These are phyloP conservation scores for Hypomecis atomaria DNA, from an alignment of 2,888 invertebrate genomes.

Conservation along the genomic window DNA sequence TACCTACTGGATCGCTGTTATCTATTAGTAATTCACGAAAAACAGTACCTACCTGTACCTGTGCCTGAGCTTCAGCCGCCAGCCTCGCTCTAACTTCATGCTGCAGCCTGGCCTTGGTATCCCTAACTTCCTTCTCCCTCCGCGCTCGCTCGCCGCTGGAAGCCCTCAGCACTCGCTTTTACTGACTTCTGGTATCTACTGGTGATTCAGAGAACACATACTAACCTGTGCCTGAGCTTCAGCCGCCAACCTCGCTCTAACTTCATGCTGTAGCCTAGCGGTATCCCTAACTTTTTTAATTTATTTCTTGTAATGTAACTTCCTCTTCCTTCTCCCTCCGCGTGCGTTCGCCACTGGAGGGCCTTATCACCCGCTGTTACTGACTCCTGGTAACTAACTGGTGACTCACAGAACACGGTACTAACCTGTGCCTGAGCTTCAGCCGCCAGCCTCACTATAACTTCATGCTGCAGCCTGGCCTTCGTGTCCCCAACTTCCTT, in stretches of 20 bases:
- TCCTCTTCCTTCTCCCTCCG: slow-evolving; percentile 84
- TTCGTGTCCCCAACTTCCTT: slow-evolving; percentile 85
- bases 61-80: slow-evolving; percentile 84
- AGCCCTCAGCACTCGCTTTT: slow-evolving; percentile 88
- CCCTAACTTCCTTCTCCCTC: slow-evolving; percentile 84
- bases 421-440: slow-evolving; percentile 83
- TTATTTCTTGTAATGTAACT: too few species aligned
- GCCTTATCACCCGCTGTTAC: slow-evolving; percentile 88
- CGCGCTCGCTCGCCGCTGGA: slow-evolving; percentile 86
- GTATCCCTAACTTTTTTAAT: slow-evolving; percentile 86
- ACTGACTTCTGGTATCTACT: slow-evolving; percentile 70
- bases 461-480: slow-evolving; percentile 87
- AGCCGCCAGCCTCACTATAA: slow-evolving; percentile 85
- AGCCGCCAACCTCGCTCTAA: slow-evolving; percentile 85
- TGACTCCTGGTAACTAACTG: slow-evolving; percentile 55
- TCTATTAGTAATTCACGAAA: too few species aligned
- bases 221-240: slow-evolving; percentile 83
- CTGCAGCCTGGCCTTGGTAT: slow-evolving; percentile 86
- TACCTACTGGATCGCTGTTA: too few species aligned
- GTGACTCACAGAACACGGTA: too few species aligned
- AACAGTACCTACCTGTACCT: slow-evolving; percentile 73
- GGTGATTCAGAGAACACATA: too few species aligned
- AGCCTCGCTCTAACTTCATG: slow-evolving; percentile 86
- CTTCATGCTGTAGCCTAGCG: slow-evolving; percentile 87
- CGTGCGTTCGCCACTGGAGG: slow-evolving; percentile 86